A percentile compares a stretch with the other conserved stretches of the same genome.
These are phyloP conservation scores for Euphydryas editha DNA, from an alignment of 2,888 invertebrate genomes.

Conservation along the genomic window DNA sequence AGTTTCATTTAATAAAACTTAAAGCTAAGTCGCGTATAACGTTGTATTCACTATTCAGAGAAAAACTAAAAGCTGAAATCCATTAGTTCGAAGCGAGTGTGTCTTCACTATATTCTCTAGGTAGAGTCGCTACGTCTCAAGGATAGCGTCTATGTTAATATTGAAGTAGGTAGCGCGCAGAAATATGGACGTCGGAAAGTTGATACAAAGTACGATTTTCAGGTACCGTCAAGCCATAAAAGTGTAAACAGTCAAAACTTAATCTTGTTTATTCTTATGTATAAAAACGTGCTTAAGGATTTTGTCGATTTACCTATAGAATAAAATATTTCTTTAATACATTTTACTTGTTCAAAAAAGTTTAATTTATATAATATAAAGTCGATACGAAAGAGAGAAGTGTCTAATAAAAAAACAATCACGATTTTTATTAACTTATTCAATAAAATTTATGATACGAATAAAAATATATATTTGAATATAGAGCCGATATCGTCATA, in stretches of 20 bases:
- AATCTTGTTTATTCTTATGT: neutral
- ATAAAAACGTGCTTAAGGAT: neutral
- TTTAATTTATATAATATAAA: neutral
- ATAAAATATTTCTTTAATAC: neutral
- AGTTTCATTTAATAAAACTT: neutral
- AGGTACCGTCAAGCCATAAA: slow-evolving; percentile 65
- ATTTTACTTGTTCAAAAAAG: neutral
- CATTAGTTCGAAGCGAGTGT: slow-evolving; percentile 31
- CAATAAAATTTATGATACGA: slow-evolving; percentile 1
- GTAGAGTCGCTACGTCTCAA: slow-evolving; percentile 36
- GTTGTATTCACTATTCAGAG: slow-evolving; percentile 6
- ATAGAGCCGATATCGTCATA: neutral
- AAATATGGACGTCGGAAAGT: slow-evolving; percentile 78
- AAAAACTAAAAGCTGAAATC: slow-evolving; percentile 33
- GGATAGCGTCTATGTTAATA: slow-evolving; percentile 59
- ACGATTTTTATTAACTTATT: neutral
- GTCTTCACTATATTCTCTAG: slow-evolving; percentile 18
- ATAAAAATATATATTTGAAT: slow-evolving; percentile 3
- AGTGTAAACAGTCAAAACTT: slow-evolving; percentile 10
- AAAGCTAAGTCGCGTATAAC: neutral
- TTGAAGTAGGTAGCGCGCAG: slow-evolving; percentile 58
- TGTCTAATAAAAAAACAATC: neutral
- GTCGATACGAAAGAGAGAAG: neutral
- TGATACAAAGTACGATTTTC: slow-evolving; percentile 79
- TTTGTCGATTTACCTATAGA: neutral